A percentile compares a stretch with the other conserved stretches of the same genome.
Conservation (phyloP, 1,140 invertebrate species). For the Drosophila nannoptera region DNA sequence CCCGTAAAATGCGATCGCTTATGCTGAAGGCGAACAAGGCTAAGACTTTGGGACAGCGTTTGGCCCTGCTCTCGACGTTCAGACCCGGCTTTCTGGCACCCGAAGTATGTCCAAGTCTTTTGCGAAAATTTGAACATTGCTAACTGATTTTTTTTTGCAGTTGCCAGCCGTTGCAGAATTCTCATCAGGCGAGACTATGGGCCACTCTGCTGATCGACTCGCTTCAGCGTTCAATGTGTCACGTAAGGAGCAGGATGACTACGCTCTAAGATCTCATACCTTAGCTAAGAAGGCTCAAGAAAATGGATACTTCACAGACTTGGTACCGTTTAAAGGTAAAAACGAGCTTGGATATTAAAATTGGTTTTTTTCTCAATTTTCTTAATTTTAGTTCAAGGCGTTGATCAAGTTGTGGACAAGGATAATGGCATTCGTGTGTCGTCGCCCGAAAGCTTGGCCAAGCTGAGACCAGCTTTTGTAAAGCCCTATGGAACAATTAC, state of each 20-base stretch:
- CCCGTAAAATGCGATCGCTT: slow-evolving; percentile 92
- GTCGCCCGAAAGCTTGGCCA: slow-evolving; percentile 91
- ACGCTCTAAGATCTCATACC: slow-evolving; percentile 94
- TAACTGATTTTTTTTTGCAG: slow-evolving; percentile 79
- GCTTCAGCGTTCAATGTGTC: slow-evolving; percentile 95
- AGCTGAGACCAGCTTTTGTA: slow-evolving; percentile 97
- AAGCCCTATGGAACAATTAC: slow-evolving; percentile 99
- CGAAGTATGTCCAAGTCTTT: slow-evolving; percentile 82
- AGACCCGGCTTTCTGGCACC: slow-evolving; percentile 87
- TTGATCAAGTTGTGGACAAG: slow-evolving; percentile 86
- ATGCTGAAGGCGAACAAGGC: slow-evolving; percentile 95
- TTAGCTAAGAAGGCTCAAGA: slow-evolving; percentile 92
- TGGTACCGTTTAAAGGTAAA: slow-evolving; percentile 90
- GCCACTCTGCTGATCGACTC: slow-evolving; percentile 96
- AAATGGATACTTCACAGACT: slow-evolving; percentile 93
- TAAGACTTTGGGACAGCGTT: slow-evolving; percentile 89
- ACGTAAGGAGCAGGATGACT: slow-evolving; percentile 96
- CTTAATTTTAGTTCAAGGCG: slow-evolving; percentile 83
- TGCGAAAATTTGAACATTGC: slow-evolving; percentile 11
- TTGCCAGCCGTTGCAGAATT: slow-evolving; percentile 99
- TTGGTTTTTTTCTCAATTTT: background rate
- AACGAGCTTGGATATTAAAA: background rate
- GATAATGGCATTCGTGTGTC: slow-evolving; percentile 99
- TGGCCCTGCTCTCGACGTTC: slow-evolving; percentile 87
- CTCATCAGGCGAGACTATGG: slow-evolving; percentile 98